These are phyloP conservation scores for Anagyrus pseudococci DNA, from an alignment of 2,888 invertebrate species.

Conservation along the genomic window DNA sequence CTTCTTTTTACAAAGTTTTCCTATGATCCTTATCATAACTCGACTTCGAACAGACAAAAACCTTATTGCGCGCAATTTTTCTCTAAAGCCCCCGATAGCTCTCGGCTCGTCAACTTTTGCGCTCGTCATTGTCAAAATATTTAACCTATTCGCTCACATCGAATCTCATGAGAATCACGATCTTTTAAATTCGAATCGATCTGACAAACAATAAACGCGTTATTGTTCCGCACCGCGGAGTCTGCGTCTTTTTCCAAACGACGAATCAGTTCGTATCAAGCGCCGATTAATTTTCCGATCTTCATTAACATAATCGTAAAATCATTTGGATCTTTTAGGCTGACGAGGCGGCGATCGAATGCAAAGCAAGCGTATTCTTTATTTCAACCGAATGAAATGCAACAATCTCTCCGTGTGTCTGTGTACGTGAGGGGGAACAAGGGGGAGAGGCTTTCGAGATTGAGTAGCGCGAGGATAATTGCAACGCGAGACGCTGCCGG, in stretches of 20 bases:
- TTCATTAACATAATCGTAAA: no score
- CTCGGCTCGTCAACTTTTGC: no score
- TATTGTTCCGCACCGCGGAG: no score
- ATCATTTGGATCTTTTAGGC: background rate
- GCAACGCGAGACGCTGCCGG: background rate
- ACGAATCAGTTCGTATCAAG: background rate
- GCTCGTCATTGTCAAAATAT: no score
- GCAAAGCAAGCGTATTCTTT: background rate
- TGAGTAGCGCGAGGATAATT: background rate
- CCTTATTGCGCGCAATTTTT: slow-evolving; percentile 10
- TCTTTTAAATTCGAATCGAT: background rate
- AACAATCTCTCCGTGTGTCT: background rate
- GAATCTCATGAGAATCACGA: background rate
- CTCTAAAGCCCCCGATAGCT: no score
- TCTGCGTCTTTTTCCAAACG: no score
- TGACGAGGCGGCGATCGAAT: background rate
- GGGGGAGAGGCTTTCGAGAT: no score
- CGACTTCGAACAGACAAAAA: background rate
- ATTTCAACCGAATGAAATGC: background rate
- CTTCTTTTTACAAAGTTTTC: background rate
- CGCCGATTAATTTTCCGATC: no score
- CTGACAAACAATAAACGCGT: background rate
- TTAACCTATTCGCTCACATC: no score
- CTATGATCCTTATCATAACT: slow-evolving; percentile 9
- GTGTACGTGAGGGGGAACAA: no score